A percentile compares a stretch with the other conserved stretches of the same genome.
Evolutionary conservation across 2,113 vertebrate genomes (phyloP).

Genomic region (Globicephala melas): DNA sequence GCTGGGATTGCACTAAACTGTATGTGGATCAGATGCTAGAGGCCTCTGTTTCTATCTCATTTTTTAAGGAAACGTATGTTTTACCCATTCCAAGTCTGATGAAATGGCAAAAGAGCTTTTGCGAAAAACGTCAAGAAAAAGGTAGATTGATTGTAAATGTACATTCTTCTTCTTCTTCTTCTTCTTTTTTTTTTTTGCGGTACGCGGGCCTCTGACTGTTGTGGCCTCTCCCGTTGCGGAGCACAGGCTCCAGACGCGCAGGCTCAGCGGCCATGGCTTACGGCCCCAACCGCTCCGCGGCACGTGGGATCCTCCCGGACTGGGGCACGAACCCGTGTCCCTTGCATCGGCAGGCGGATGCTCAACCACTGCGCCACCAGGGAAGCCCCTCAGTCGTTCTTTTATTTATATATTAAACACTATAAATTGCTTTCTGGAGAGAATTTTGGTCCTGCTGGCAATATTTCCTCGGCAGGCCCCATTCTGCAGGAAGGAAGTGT

Average conservation of each 20-base stretch:
- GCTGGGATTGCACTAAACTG: not conserved
- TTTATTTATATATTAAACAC: constrained; percentile 27
- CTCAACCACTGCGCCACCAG: too few relatives aligned
- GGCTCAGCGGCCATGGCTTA: too few relatives aligned
- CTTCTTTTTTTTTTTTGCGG: not conserved
- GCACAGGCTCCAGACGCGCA: too few relatives aligned
- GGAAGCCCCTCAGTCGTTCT: not conserved
- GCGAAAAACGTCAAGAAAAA: not conserved
- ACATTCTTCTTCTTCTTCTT: not conserved
- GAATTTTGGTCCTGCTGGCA: not conserved
- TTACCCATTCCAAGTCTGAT: constrained; percentile 29
- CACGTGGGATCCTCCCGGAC: too few relatives aligned
- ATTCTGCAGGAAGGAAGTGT: not conserved
- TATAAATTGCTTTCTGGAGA: constrained; percentile 24
- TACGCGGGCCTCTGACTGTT: too few relatives aligned
- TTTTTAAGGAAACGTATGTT: constrained; percentile 11
- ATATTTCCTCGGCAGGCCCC: constrained; percentile 3
- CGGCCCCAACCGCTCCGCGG: too few relatives aligned
- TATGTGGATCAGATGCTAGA: constrained; percentile 16
- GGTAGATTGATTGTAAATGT: constrained; percentile 23
- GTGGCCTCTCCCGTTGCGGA: too few relatives aligned
- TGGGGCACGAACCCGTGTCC: too few relatives aligned
- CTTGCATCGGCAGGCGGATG: too few relatives aligned
- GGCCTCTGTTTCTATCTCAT: not conserved
- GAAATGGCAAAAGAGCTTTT: constrained; percentile 28